Conservation (phyloP, 2,888 invertebrate species). For the Capitulum mitella region DNA sequence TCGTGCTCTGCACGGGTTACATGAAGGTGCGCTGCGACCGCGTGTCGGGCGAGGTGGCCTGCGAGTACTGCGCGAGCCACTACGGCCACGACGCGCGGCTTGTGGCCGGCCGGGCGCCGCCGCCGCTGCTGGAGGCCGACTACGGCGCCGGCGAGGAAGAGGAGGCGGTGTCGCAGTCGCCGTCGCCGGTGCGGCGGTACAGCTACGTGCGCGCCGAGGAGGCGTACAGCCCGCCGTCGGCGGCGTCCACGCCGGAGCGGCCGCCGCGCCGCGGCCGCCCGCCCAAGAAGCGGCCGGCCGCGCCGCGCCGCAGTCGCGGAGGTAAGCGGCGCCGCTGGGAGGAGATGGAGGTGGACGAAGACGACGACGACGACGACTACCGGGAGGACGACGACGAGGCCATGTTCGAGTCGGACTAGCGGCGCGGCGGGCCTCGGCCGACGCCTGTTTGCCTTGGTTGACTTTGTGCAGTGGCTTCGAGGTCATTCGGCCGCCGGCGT, state of each 20-base stretch:
- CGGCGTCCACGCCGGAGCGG: neutral
- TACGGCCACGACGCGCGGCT: conserved; percentile 29
- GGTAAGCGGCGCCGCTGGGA: conserved; percentile 8
- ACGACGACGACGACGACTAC: neutral
- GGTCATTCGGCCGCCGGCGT: no score
- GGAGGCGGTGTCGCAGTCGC: neutral
- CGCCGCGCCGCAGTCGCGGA: conserved; percentile 10
- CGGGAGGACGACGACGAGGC: neutral
- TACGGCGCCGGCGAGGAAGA: neutral
- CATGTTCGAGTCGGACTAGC: neutral
- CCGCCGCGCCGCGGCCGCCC: neutral
- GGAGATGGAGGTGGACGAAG: neutral
- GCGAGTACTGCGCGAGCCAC: conserved; percentile 31
- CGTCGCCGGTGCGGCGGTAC: neutral
- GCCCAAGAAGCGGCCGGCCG: neutral
- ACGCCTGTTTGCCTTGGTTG: no score
- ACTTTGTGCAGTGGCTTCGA: no score
- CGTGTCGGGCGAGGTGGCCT: conserved; percentile 25
- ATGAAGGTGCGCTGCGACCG: conserved; percentile 25
- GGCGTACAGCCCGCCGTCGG: neutral
- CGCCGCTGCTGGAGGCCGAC: neutral
- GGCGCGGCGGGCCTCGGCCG: no score
- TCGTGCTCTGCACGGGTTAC: conserved; percentile 27
- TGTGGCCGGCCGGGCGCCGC: neutral
- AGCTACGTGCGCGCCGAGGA: neutral